Percentiles rank a stretch among this genome's conserved stretches.
These are phyloP conservation scores for Thereva nobilitata DNA, from an alignment of 2,888 invertebrate species.

Conservation along the genomic window DNA sequence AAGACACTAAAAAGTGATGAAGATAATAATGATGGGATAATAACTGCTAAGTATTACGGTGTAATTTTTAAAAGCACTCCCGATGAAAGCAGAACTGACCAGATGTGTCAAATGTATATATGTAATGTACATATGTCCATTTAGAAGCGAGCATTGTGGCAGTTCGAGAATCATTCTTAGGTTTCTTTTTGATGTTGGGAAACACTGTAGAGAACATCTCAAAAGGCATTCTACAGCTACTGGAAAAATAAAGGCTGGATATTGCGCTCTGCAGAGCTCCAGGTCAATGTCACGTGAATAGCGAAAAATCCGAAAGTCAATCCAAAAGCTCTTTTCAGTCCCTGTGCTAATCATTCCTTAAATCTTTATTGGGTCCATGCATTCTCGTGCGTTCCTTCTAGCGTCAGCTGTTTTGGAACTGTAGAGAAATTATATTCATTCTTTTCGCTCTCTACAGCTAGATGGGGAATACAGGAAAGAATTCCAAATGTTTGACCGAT, in stretches of 20 bases:
- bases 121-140: background rate
- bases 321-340: constrained; percentile 14
- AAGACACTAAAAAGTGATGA: too few species aligned
- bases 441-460: too few species aligned
- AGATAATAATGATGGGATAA: too few species aligned
- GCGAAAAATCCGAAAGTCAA: constrained; percentile 36
- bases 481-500: too few species aligned
- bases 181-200: background rate
- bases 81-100: background rate
- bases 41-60: background rate
- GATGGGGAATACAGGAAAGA: too few species aligned
- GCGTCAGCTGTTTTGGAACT: background rate
- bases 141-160: background rate
- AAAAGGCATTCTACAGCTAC: background rate
- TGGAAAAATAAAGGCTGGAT: constrained; percentile 13
- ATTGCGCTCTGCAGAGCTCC: constrained; percentile 41
- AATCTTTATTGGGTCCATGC: background rate
- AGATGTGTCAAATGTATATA: background rate
- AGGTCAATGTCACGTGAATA: constrained; percentile 43
- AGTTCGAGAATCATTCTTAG: constrained; percentile 1
- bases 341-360: background rate
- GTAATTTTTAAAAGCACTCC: background rate
- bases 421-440: background rate
- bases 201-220: background rate
- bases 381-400: background rate